Conservation (phyloP, 2,888 invertebrate species). For the Perizoma flavofasciatum region DNA sequence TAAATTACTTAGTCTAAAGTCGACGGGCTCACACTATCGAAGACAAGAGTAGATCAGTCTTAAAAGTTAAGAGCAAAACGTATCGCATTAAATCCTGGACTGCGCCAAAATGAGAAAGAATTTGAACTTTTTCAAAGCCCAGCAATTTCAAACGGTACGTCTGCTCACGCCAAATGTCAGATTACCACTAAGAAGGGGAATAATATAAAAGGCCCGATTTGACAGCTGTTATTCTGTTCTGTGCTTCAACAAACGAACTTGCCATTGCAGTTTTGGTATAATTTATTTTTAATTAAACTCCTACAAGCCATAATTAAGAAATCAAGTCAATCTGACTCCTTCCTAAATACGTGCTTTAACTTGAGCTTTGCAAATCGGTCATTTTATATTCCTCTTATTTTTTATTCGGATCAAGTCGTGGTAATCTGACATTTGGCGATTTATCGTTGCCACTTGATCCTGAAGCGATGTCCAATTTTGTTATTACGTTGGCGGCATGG, state of each 20-base stretch:
- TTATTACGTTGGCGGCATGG: constrained; percentile 65
- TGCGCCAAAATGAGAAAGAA: constrained; percentile 39
- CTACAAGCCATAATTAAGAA: neutral
- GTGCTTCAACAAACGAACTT: neutral
- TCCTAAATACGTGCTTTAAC: constrained; percentile 7
- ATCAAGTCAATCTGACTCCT: too few species aligned
- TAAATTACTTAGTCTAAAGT: constrained; percentile 74
- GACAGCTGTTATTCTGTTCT: constrained; percentile 8
- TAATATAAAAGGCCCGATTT: constrained; percentile 33
- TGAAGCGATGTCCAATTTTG: constrained; percentile 65
- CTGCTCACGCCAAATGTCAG: constrained; percentile 77
- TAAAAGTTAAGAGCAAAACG: constrained; percentile 50
- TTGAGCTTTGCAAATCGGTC: constrained; percentile 20
- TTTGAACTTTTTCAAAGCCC: constrained; percentile 51
- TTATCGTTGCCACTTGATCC: constrained; percentile 75
- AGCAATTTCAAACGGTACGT: constrained; percentile 70
- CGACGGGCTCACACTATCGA: constrained; percentile 80
- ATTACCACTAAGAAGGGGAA: constrained; percentile 58
- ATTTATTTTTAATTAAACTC: neutral
- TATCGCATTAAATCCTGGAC: constrained; percentile 67
- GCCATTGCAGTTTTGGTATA: neutral
- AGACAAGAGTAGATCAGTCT: constrained; percentile 66
- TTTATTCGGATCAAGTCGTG: constrained; percentile 72
- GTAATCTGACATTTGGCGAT: constrained; percentile 79
- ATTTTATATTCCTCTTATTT: constrained; percentile 33